These are phyloP conservation scores for Octonoba sinensis DNA, from an alignment of 2,888 invertebrate genomes.

Conservation along the genomic window DNA sequence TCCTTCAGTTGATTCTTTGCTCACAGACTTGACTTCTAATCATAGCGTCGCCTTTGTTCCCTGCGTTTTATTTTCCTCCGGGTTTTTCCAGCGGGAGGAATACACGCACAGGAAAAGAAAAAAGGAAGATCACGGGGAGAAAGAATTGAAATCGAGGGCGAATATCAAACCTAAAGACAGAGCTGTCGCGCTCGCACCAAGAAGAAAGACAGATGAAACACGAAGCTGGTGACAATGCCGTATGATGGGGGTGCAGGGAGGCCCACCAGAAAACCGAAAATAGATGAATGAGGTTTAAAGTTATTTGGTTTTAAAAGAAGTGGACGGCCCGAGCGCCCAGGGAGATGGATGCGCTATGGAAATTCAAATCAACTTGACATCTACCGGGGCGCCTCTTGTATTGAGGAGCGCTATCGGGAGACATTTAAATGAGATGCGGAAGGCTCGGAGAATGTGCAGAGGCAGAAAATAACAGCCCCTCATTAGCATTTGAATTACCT, in stretches of 20 bases:
- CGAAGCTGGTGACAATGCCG: slow-evolving; percentile 13
- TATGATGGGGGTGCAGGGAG: slow-evolving; percentile 9
- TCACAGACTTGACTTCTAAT: slow-evolving; percentile 61
- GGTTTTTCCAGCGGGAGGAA: slow-evolving; percentile 39
- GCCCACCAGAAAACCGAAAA: slow-evolving; percentile 53
- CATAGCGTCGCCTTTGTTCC: slow-evolving; percentile 52
- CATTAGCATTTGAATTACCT: slow-evolving; percentile 65
- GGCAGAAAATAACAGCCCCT: slow-evolving; percentile 62
- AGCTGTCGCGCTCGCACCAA: slow-evolving; percentile 25
- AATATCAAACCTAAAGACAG: slow-evolving; percentile 44
- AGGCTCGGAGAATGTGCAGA: slow-evolving; percentile 46
- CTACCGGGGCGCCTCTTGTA: slow-evolving; percentile 31
- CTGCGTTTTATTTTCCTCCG: slow-evolving; percentile 54
- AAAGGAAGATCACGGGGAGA: background rate
- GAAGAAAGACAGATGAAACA: slow-evolving; percentile 39
- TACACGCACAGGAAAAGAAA: slow-evolving; percentile 45
- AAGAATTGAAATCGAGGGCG: slow-evolving; percentile 38
- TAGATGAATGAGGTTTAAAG: slow-evolving; percentile 63
- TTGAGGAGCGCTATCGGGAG: slow-evolving; percentile 22
- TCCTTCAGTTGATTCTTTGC: slow-evolving; percentile 41
- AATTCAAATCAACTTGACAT: slow-evolving; percentile 65
- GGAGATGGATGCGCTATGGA: slow-evolving; percentile 63
- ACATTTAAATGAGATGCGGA: slow-evolving; percentile 50
- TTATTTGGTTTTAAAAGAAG: slow-evolving; percentile 63
- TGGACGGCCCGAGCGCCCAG: slow-evolving; percentile 41